phyloP scores from a whole-genome alignment of 2,888 invertebrate species.

The Muschampia plurimacula region DNA sequence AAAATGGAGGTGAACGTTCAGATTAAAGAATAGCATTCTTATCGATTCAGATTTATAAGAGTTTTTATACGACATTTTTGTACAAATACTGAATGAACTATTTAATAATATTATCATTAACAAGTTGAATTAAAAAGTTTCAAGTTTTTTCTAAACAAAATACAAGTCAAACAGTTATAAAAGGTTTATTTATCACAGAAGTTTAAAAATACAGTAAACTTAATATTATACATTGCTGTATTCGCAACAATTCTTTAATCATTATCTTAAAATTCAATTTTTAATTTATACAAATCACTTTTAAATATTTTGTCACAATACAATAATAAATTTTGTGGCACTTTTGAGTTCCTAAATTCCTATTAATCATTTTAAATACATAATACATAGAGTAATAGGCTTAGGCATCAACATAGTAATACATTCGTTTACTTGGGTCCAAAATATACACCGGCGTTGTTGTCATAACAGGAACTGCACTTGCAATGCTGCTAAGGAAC shows the following conservation, averaged over 20 bases:
- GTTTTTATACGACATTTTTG: slow-evolving; percentile 13
- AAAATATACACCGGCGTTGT: slow-evolving; percentile 73
- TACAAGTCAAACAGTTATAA: slow-evolving; percentile 43
- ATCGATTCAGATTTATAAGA: slow-evolving; percentile 7
- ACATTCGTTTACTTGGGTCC: slow-evolving; percentile 82
- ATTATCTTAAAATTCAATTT: slow-evolving; percentile 39
- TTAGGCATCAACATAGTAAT: slow-evolving; percentile 76
- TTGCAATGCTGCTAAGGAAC: slow-evolving; percentile 72
- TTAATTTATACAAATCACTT: slow-evolving; percentile 6
- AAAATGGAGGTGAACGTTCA: slow-evolving; percentile 63
- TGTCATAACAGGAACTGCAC: slow-evolving; percentile 70
- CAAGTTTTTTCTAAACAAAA: slow-evolving; percentile 6
- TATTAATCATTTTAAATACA: slow-evolving; percentile 44
- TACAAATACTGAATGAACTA: slow-evolving; percentile 21
- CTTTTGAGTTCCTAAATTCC: slow-evolving; percentile 56
- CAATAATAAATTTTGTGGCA: slow-evolving; percentile 59
- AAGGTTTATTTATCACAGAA: slow-evolving; percentile 72
- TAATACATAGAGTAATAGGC: slow-evolving; percentile 20
- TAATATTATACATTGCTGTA: slow-evolving; percentile 40
- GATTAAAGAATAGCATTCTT: slow-evolving; percentile 16
- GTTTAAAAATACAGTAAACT: slow-evolving; percentile 48
- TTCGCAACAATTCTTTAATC: slow-evolving; percentile 37
- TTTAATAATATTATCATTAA: not conserved
- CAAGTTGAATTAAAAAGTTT: not conserved
- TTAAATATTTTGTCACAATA: slow-evolving; percentile 31